Evolutionary conservation across 64 coral and sea anemone species (phyloP), one percentile per base, ranked within the genome.

Genomic region (Actinia equina): DNA sequence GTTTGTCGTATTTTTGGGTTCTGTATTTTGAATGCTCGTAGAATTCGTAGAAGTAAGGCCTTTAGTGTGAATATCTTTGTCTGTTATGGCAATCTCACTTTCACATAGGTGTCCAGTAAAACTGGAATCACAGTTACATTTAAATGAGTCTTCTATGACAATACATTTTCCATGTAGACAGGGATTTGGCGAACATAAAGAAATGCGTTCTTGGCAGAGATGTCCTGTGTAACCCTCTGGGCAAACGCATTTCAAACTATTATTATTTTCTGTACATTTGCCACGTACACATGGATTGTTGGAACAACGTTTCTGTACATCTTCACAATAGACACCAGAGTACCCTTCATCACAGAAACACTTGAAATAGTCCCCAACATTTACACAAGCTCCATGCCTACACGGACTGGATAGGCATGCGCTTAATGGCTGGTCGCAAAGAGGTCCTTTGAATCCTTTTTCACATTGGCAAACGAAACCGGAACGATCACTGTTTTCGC

Each of bases 111-210:
- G n/a, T 61, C 94, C 92, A 62, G 69, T 79, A 53, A 55, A 78
- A 44, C 30, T 53, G 15, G 5, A 52, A 19, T 60, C 54, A 52
- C 83, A 79, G 15, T 88, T 44, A 70, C 95, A 98, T 53, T 76
- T 85, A 42, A 93, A 94, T 14, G 67, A 57, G 42, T 22, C 10
- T 6, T 82, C 27, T 46, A 49, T 61, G 22, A 74, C 63, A 0
- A 74, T 64, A 62, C 95, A 98, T 4, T 51, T 61, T 17, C 95
- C 95, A 79, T 98, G 74, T 18, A 64, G 17, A 86, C 95, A 98
- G 54, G 92, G 88, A 52, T 87, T 94, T 61, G 82, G 62, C 5
- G 63, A 64, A 43, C 95, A 98, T 7, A 65, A 17, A 25, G 77
- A 18, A 18, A 83, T n/a, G 18, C 77, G 86, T 82, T 46, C 67